Base-by-base conservation (phyloP, 2,888 invertebrate species). In the Oligia latruncula region DNA sequence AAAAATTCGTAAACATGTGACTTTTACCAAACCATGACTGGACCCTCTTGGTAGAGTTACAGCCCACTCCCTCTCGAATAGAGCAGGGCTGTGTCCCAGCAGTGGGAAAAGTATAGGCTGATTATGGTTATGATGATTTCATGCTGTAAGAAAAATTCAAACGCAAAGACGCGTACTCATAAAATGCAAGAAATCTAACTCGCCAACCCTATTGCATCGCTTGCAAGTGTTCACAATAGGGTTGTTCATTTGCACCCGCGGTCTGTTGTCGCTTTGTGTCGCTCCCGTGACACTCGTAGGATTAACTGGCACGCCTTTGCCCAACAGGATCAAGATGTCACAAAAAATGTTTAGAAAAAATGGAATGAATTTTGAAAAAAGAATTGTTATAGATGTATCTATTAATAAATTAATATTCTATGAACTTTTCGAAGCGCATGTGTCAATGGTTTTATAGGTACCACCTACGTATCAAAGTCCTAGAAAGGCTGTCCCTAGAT, bases 231-330 rank as follows among this genome's bases (percentile, higher is more conserved):
- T 75, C 87, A 81, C 93, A 95, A 95, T 91, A 87, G 92, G 79
- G 90, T 88, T 93, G 93, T 92, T 92, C 94, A 93, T 90, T 94
- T 94, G 89, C 90, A 88, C 91, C 88, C 91, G 84, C 79, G 79
- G 74, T 72, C 83, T 85, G 80, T 88, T 74, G 86, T 77, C 74
- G 78, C 80, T 83, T 89, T 89, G 88, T 89, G 82, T 82, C 15
- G 77, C 84, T 71, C 84, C 77, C 64, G 68, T 71, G 79, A 83
- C 84, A 82, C 93, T 94, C 93, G 93, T 93, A 94, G 96, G 95
- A 96, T 96, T 95, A 95, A 93, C 93, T 91, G 88, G 90, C 80
- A 85, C 93, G 95, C 95, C 93, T 93, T 91, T 90, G 91, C 92
- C 82, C 80, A 81, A 86, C 81, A 81, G 89, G 87, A 86, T 85